phyloP scores from a whole-genome alignment of 2,797 vertebrate species.

The Gymnoscopelus braueri region DNA sequence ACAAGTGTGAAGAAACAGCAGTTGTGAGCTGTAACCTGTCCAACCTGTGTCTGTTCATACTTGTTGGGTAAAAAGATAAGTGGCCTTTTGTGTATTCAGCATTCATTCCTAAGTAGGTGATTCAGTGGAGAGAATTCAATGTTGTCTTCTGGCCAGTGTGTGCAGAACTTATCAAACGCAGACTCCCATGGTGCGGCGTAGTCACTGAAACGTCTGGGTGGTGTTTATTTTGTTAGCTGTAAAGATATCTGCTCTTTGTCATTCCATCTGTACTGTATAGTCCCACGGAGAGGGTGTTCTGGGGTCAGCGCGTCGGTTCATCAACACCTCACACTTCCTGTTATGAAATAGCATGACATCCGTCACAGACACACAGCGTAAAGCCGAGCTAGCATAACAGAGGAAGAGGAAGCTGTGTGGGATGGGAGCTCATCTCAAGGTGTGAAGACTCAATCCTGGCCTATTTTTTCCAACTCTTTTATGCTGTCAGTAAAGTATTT shows the following conservation, averaged over 20 bases:
- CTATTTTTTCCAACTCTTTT: constrained; percentile 6
- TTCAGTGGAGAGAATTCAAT: constrained; percentile 32
- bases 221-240: constrained; percentile 5
- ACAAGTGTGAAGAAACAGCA: constrained; percentile 58
- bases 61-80: constrained; percentile 44
- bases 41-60: constrained; percentile 48
- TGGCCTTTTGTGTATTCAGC: constrained; percentile 52
- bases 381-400: constrained; percentile 56
- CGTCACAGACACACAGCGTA: constrained; percentile 35
- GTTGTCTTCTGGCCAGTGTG: constrained; percentile 12
- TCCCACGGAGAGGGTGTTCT: constrained; percentile 42
- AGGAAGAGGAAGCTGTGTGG: constrained; percentile 46
- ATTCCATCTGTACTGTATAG: constrained; percentile 38
- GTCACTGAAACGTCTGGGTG: background rate
- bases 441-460: constrained; percentile 27
- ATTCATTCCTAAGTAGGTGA: constrained; percentile 47
- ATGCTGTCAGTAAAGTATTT: constrained; percentile 29
- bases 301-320: constrained; percentile 55
- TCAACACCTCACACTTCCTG: constrained; percentile 71
- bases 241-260: constrained; percentile 38
- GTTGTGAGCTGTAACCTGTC: constrained; percentile 28
- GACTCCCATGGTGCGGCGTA: constrained; percentile 24
- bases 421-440: constrained; percentile 41
- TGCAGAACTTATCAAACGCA: constrained; percentile 36
- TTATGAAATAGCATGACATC: constrained; percentile 69